These are phyloP conservation scores for Taphrorychus bicolor DNA, from an alignment of 2,888 invertebrate genomes.

Conservation along the genomic window DNA sequence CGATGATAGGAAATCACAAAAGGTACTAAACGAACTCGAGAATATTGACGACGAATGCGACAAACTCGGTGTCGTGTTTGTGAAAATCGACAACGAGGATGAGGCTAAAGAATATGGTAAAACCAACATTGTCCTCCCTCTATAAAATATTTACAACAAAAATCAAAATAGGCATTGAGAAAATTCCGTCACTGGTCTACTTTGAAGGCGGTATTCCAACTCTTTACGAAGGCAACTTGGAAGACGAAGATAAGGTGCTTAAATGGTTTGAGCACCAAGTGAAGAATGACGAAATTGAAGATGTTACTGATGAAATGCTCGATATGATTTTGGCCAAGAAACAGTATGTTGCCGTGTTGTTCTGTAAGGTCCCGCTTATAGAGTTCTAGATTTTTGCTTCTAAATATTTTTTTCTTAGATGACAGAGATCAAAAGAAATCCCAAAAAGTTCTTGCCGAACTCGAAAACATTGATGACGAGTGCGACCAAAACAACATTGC, in stretches of 20 bases:
- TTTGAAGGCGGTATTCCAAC: conserved; percentile 78
- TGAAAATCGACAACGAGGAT: conserved; percentile 89
- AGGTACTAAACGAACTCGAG: conserved; percentile 85
- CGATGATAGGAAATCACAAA: conserved; percentile 86
- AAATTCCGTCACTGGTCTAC: conserved; percentile 85
- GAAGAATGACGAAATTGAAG: conserved; percentile 90
- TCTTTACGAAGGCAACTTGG: conserved; percentile 82
- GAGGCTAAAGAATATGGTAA: conserved; percentile 87
- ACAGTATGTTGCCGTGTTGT: conserved; percentile 87
- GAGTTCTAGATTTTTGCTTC: too few relatives aligned
- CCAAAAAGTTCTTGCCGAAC: conserved; percentile 80
- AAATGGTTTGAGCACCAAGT: conserved; percentile 86
- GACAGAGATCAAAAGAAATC: conserved; percentile 92
- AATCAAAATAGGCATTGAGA: conserved; percentile 67
- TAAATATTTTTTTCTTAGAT: too few relatives aligned
- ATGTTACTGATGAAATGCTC: conserved; percentile 93
- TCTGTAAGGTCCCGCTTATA: conserved; percentile 85
- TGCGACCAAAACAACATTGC: conserved; percentile 91
- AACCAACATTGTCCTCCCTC: neutral
- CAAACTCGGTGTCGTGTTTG: conserved; percentile 86
- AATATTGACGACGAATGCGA: conserved; percentile 95
- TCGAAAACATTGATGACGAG: conserved; percentile 94
- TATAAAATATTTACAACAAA: neutral
- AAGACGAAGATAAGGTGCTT: conserved; percentile 87
- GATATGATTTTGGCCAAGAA: conserved; percentile 88